phyloP scores from a whole-genome alignment of 2,797 vertebrate species.

The Pogoniulus pusillus region DNA sequence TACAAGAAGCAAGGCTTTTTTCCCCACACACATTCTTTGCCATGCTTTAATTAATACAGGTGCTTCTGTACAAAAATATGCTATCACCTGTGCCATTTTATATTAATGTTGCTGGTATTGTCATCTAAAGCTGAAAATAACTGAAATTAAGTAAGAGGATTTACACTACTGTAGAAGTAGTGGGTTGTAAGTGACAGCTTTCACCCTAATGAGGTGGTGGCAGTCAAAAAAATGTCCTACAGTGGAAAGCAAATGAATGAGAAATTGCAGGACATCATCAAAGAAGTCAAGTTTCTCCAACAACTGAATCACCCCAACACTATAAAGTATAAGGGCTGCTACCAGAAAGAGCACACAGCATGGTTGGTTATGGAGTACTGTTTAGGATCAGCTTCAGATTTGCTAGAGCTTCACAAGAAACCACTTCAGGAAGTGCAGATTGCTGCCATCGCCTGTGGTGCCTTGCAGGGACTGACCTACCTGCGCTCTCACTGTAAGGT shows the following conservation, averaged over 20 bases:
- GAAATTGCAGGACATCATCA: constrained; percentile 99
- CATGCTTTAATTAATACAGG: too few species aligned
- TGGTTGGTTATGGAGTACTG: constrained; percentile 99
- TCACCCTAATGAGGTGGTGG: too few species aligned
- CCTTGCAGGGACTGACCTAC: constrained; percentile 98
- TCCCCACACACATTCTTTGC: too few species aligned
- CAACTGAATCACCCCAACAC: constrained; percentile 97
- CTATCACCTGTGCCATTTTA: background rate
- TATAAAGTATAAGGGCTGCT: constrained; percentile 98
- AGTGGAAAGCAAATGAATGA: too few species aligned
- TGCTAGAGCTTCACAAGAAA: constrained; percentile 98
- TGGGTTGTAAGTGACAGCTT: background rate
- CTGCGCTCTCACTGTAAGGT: constrained; percentile 97
- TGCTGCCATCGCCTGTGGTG: constrained; percentile 98
- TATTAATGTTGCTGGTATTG: background rate
- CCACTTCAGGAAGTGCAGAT: constrained; percentile 99
- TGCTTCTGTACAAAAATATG: background rate
- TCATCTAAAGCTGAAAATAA: background rate
- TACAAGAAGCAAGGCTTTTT: too few species aligned
- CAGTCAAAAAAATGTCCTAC: too few species aligned
- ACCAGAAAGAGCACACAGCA: constrained; percentile 97
- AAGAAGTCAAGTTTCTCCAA: constrained; percentile 95
- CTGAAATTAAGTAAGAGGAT: background rate
- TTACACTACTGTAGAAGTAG: background rate
- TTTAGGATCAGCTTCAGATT: constrained; percentile 96